Base-by-base conservation (phyloP, 2,888 invertebrate genomes). In the Alentia gelatinosa region DNA sequence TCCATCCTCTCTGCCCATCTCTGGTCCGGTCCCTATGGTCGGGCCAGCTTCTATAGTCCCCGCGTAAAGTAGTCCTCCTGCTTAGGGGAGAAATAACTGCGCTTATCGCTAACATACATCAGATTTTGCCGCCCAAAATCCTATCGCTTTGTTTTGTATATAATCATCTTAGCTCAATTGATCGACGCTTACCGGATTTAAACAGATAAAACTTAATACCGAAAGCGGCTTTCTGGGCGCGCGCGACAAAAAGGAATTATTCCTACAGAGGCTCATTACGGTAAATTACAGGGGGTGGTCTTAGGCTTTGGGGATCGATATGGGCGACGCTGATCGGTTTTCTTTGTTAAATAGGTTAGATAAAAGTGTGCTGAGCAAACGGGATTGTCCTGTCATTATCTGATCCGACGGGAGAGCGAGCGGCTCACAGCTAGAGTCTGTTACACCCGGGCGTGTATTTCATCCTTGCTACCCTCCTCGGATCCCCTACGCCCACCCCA, bases 141-240 rank as follows among this genome's bases (percentile, higher is more conserved):
- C 75, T 40, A 90, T 79, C 74, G 90, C 90, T 74, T 90, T 90
- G 90, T 90, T 90, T 90, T 75, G 47, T 79, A 74, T 79, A 50
- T 90, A 90, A 90, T 90, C 90, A 90, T 50, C 90, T 90, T 90
- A 90, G 79, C 33, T 47, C 39, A 74, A 90, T 90, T 90, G 90
- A 90, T 90, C 83, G 90, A 90, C 30, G 47, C 90, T 90, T 79
- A 90, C 39, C 19, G 90, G 90, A 79, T 79, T 50, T 75, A 74
- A 74, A 74, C 79, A 90, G 90, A 90, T 90, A 90, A 90, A 90
- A 90, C 74, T 90, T 90, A 90, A 90, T 90, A 83, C 90, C 47
- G 35, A 79, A 83, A 90, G 90, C 90, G 4, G 90, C 90, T 90
- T 90, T 86, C 33, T 23, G 47, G 23, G 42, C 19, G 47, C 86